Base-by-base conservation (phyloP, 1,140 invertebrate genomes). In the Colletes gigas region DNA sequence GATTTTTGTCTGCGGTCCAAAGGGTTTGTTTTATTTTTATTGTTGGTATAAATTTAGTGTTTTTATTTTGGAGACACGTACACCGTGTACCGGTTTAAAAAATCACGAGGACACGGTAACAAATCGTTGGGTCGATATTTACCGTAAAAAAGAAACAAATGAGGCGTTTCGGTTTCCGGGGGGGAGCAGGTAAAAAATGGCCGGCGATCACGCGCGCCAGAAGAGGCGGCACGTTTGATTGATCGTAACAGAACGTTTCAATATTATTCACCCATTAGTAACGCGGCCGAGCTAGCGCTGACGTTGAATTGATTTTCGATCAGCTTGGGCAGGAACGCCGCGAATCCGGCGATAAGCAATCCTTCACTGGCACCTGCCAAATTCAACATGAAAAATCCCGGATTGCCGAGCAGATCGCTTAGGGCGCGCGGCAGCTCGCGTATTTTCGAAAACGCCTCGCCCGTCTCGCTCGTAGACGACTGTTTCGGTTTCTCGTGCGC, bases 281-380 rank as follows among this genome's bases (percentile, higher is more conserved):
- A 88, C 15, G 97, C 97, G 4, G 97, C 96, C 44, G 93, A 94
- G 62, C 96, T 96, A 0, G 97, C 95, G 50, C 94, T 95, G 10
- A 97, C 94, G 83, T 95, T 95, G 87, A 97, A 98, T 92, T 98
- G 97, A 91, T 96, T 97, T 92, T 98, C 97, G 67, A 98, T 96
- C 72, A 96, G 94, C 90, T 98, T 98, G 0, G 97, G 97, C 75
- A 97, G 92, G 88, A 98, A 98, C 0, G 97, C 96, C 1, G 97
- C 96, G 88, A 98, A 97, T 0, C 97, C 97, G 0, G 96, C 95
- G 7, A 98, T 94, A 0, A 97, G 92, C 86, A 97, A 93, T 19
- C 97, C 97, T 91, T 98, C 97, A 63, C 95, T 95, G 0, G 97
- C 96, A 3, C 96, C 96, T 4, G 96, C 97, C 71, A 97, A 88